Base-by-base conservation (phyloP, 1,140 invertebrate genomes). In the Drosophila pseudoobscura region DNA sequence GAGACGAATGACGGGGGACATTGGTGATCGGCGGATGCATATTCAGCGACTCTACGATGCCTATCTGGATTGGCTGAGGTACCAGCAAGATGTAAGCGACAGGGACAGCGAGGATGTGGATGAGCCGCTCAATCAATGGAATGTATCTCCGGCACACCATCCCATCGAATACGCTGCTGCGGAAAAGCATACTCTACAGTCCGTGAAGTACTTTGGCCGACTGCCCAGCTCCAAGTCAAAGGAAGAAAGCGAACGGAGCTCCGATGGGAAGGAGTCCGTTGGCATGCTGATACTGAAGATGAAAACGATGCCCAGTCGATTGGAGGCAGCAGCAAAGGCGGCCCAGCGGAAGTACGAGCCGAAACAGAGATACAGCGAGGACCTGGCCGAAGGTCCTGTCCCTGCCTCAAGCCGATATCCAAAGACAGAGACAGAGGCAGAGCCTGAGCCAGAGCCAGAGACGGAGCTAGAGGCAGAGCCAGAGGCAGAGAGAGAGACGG, bases 31-130 rank as follows among this genome's bases (percentile, higher is more conserved):
- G 8, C 31, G 31, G 31, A 8, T 49, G 1, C 49, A 87, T 65
- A 35, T 71, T 13, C 51, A 68, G 2, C 66, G 59, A 20, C 47
- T 85, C 0, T 85, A 78, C 46, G 39, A 78, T 6, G 82, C 78
- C 4, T 75, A 85, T 61, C 35, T 59, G 6, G 57, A 57, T 5
- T 56, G 57, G 0, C 3, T 68, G 2, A 65, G 49, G 17, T 20
- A 20, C 20, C 1, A 20, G 20, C 1, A 20, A 20, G 20, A 20
- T 1, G 20, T 20, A 20, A 20, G 20, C 1, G 9, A 1, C 0
- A 51, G 20, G 20, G 20, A 20, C 47, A 24, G 24, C 39, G 47
- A 24, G 7, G 17, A 15, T 0, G 9, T 20, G 22, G 9, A 8
- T 29, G 17, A 15, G 17, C 2, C 45, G 43, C 5, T 17, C n/a